Evolutionary conservation across 2,113 vertebrate species (phyloP).

Genomic region (Lonchura striata): DNA sequence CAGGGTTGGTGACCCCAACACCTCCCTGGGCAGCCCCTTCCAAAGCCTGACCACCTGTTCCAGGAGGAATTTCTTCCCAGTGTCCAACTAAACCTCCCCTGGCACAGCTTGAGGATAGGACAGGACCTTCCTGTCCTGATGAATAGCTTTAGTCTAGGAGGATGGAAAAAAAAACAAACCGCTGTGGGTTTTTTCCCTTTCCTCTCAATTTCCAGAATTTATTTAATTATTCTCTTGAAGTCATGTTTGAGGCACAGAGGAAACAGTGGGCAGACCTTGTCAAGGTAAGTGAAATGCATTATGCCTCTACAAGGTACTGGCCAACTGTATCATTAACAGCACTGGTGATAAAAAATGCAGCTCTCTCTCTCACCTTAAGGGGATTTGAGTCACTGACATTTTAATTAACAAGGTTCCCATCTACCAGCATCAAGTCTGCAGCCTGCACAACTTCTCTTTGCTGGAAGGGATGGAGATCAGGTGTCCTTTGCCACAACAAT

Average conservation of each 20-base stretch:
- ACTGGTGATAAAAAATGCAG: conserved; percentile 1
- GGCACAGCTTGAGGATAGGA: neutral
- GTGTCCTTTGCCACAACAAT: neutral
- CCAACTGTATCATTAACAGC: neutral
- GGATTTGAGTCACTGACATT: conserved; percentile 40
- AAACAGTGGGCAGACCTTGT: neutral
- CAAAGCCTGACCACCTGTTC: neutral
- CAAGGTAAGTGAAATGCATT: neutral
- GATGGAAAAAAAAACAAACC: neutral
- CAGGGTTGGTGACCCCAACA: neutral
- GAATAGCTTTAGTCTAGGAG: fast-evolving
- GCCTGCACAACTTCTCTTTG: neutral
- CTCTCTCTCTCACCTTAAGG: conserved; percentile 23
- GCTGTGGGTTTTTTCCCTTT: fast-evolving
- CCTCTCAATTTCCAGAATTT: neutral
- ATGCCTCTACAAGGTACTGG: neutral
- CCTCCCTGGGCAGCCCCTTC: neutral
- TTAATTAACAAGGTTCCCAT: neutral
- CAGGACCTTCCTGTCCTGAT: neutral
- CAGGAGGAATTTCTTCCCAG: neutral
- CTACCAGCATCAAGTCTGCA: neutral
- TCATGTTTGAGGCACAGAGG: neutral
- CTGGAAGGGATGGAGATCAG: neutral
- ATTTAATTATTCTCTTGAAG: neutral
- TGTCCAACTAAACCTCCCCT: neutral